Evolutionary conservation across 2,113 vertebrate species (phyloP).

Genomic region (Chunga burmeisteri): DNA sequence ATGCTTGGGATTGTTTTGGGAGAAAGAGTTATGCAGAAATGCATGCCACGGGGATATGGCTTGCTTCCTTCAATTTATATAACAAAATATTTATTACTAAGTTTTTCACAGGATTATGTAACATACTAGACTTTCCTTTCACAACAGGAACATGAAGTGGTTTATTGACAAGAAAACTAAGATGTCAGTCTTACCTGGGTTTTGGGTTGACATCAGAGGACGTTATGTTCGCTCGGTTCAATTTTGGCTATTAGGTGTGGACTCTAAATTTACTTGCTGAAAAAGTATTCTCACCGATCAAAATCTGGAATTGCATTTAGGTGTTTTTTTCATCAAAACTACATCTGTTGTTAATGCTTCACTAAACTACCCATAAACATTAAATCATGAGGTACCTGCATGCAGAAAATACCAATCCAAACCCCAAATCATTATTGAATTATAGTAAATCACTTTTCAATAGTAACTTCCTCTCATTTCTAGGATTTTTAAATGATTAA

Average conservation of each 20-base stretch:
- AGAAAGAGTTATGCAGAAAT: not conserved
- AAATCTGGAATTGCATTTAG: not conserved
- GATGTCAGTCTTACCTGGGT: not conserved
- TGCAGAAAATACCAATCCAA: not conserved
- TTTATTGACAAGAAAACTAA: not conserved
- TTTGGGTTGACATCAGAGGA: not conserved
- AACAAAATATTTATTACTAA: not conserved
- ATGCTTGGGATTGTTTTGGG: slow-evolving; percentile 21
- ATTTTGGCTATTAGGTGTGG: not conserved
- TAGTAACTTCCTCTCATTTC: not conserved
- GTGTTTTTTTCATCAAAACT: not conserved
- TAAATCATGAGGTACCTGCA: not conserved
- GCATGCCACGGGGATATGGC: not conserved
- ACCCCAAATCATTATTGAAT: not conserved
- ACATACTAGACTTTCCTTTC: not conserved
- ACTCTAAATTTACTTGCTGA: not conserved
- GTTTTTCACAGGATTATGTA: not conserved
- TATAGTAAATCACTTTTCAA: not conserved
- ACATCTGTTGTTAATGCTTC: not conserved
- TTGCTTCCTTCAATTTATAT: not conserved
- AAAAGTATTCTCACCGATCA: not conserved
- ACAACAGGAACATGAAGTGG: not conserved
- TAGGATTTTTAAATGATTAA: not conserved
- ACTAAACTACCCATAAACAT: not conserved
- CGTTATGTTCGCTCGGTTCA: not conserved